phyloP scores from a whole-genome alignment of 2,797 vertebrate genomes.

The Hydrophis major region DNA sequence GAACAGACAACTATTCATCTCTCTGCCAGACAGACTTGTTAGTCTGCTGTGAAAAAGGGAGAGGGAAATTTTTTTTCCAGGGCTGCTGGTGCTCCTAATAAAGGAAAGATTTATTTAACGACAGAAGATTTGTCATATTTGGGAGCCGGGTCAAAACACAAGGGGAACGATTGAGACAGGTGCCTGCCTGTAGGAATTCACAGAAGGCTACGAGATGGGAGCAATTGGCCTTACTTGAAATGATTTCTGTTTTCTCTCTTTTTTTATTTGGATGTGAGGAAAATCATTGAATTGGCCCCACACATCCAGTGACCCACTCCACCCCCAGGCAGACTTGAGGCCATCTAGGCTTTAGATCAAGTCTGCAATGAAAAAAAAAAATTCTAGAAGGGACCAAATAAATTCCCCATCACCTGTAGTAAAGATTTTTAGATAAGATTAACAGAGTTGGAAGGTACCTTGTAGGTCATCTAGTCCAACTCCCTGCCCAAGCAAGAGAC shows the following conservation, averaged over 20 bases:
- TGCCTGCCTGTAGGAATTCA: not conserved
- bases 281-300: not conserved
- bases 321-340: not conserved
- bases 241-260: not conserved
- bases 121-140: no score
- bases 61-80: no score
- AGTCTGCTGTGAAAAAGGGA: no score
- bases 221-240: not conserved
- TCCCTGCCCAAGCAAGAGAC: no score
- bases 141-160: no score
- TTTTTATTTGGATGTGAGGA: not conserved
- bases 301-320: not conserved
- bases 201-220: not conserved
- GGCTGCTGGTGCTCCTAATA: no score
- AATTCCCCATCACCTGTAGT: not conserved
- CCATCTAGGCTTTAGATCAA: not conserved
- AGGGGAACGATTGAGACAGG: not conserved
- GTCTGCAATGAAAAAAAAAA: not conserved
- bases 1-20: no score
- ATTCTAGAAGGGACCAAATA: not conserved
- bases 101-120: no score
- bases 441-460: no score
- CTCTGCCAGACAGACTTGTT: no score
- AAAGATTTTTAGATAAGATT: not conserved
- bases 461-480: no score